phyloP scores from a whole-genome alignment of 2,113 vertebrate genomes.

The Cynocephalus volans region DNA sequence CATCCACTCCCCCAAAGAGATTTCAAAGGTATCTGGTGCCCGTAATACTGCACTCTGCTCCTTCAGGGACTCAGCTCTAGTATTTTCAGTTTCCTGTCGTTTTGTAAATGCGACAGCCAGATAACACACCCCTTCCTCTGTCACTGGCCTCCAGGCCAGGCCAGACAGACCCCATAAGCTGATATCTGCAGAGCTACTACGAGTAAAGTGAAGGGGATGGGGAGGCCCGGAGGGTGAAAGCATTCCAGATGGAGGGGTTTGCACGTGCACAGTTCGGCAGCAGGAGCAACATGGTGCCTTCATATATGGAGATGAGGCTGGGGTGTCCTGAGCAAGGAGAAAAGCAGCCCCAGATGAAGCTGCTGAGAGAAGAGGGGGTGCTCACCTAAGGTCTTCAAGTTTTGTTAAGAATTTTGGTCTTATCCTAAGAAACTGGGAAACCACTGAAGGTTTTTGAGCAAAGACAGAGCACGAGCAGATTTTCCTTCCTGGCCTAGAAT shows the following conservation, averaged over 20 bases:
- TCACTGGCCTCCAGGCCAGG: neutral
- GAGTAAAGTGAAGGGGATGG: neutral
- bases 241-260: neutral
- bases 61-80: neutral
- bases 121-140: neutral
- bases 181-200: neutral
- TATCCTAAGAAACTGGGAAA: neutral
- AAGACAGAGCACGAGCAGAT: no score
- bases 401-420: no score
- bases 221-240: no score
- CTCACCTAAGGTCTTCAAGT: no score
- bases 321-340: rapidly evolving
- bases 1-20: no score
- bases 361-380: neutral
- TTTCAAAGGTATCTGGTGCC: rapidly evolving
- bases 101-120: no score
- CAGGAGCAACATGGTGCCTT: neutral
- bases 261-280: rapidly evolving
- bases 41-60: neutral
- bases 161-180: no score
- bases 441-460: neutral
- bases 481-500: neutral
- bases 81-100: rapidly evolving
- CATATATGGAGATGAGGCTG: rapidly evolving
- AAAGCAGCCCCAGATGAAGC: rapidly evolving